Conservation (phyloP, 2,797 vertebrate species). For the Hoplostethus atlanticus region DNA sequence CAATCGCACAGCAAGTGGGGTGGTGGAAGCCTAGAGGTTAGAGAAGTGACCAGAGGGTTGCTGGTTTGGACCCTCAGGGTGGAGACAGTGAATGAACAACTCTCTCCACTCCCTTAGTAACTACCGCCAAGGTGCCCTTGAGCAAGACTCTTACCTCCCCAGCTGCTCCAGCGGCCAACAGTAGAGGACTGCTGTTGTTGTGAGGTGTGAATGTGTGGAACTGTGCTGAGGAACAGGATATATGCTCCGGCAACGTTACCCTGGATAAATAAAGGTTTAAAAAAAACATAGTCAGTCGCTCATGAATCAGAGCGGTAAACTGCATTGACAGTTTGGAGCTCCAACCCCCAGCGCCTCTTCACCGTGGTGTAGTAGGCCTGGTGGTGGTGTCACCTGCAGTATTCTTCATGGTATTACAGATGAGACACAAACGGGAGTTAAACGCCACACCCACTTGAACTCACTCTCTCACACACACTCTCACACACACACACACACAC, state of each 20-base stretch:
- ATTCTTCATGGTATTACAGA: constrained; percentile 39
- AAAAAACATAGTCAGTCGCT: too few species aligned
- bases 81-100: constrained; percentile 16
- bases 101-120: constrained; percentile 14
- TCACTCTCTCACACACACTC: constrained; percentile 29
- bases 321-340: background rate
- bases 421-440: background rate
- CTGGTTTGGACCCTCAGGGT: constrained; percentile 10
- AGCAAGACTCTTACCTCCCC: too few species aligned
- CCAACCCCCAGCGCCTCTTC: background rate
- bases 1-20: constrained; percentile 41
- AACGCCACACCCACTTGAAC: constrained; percentile 19
- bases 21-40: constrained; percentile 5
- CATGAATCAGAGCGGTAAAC: too few species aligned
- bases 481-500: constrained; percentile 52
- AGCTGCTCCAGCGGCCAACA: too few species aligned
- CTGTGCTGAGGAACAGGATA: constrained; percentile 13
- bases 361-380: background rate
- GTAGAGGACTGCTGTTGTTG: too few species aligned
- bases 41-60: constrained; percentile 14
- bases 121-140: background rate
- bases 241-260: background rate
- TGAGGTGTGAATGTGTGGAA: background rate
- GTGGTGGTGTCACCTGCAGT: constrained; percentile 53
- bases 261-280: too few species aligned